Evolutionary conservation across 2,797 vertebrate species (phyloP).

Genomic region (Crenichthys baileyi): DNA sequence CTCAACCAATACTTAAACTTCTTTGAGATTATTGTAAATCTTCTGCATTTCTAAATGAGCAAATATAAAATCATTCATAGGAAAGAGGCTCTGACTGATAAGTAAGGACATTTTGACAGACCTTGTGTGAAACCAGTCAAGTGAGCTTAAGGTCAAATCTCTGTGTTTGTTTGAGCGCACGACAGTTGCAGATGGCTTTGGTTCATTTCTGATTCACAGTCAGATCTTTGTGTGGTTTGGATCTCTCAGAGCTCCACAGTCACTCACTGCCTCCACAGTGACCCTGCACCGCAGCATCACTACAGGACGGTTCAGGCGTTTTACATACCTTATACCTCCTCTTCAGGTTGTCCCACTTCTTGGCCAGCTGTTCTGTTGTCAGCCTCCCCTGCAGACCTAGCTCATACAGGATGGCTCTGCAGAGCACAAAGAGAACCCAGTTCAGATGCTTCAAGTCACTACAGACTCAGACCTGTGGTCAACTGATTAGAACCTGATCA

Average conservation of each 20-base stretch:
- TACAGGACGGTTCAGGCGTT: background rate
- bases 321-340: constrained; percentile 79
- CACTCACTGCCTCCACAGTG: background rate
- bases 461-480: too few species aligned
- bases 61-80: too few species aligned
- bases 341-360: constrained; percentile 86
- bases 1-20: too few species aligned
- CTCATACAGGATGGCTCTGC: constrained; percentile 80
- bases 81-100: too few species aligned
- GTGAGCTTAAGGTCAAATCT: too few species aligned
- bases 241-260: background rate
- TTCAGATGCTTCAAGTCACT: too few species aligned
- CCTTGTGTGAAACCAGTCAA: background rate
- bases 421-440: background rate
- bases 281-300: background rate
- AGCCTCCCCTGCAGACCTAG: constrained; percentile 81
- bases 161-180: too few species aligned
- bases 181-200: background rate
- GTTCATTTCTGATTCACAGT: background rate
- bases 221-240: background rate
- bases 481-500: too few species aligned
- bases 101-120: background rate
- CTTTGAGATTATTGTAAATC: too few species aligned
- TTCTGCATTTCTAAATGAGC: too few species aligned
- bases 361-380: constrained; percentile 82